phyloP scores from a whole-genome alignment of 2,888 invertebrate species.

The Limulus polyphemus region DNA sequence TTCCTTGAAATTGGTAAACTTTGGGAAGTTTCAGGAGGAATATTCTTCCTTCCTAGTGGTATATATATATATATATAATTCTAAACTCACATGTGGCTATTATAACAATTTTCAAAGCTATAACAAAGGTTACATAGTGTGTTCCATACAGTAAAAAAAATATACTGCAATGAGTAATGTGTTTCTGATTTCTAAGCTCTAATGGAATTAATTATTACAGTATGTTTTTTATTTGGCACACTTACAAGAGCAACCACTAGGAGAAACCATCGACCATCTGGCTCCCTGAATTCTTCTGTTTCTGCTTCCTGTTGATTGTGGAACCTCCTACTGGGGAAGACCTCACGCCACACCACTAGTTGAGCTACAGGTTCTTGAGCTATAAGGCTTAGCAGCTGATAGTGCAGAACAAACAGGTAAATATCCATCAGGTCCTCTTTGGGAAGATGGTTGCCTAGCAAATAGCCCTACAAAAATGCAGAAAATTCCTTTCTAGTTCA shows the following conservation, averaged over 20 bases:
- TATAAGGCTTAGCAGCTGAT: slow-evolving; percentile 54
- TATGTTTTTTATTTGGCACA: slow-evolving; percentile 1
- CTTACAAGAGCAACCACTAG: slow-evolving; percentile 35
- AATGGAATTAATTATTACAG: too few relatives aligned
- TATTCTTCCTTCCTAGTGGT: too few relatives aligned
- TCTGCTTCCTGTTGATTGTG: neutral
- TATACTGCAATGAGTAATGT: too few relatives aligned
- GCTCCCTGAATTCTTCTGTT: slow-evolving; percentile 23
- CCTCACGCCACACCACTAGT: slow-evolving; percentile 36
- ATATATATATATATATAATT: too few relatives aligned
- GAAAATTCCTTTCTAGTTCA: slow-evolving; percentile 1
- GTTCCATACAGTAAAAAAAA: too few relatives aligned
- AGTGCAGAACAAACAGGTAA: slow-evolving; percentile 57
- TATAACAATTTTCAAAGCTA: too few relatives aligned
- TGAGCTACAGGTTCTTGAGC: slow-evolving; percentile 30
- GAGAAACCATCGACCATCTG: slow-evolving; percentile 33
- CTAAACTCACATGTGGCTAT: too few relatives aligned
- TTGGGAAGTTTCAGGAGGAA: too few relatives aligned
- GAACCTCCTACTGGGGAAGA: slow-evolving; percentile 31
- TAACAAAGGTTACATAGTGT: too few relatives aligned
- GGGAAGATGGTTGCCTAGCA: slow-evolving; percentile 64
- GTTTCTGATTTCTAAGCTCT: too few relatives aligned
- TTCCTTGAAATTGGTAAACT: too few relatives aligned
- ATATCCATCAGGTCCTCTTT: slow-evolving; percentile 60
- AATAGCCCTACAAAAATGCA: slow-evolving; percentile 45